phyloP scores from a whole-genome alignment of 2,797 vertebrate genomes.

The Thripadectes ignobilis region DNA sequence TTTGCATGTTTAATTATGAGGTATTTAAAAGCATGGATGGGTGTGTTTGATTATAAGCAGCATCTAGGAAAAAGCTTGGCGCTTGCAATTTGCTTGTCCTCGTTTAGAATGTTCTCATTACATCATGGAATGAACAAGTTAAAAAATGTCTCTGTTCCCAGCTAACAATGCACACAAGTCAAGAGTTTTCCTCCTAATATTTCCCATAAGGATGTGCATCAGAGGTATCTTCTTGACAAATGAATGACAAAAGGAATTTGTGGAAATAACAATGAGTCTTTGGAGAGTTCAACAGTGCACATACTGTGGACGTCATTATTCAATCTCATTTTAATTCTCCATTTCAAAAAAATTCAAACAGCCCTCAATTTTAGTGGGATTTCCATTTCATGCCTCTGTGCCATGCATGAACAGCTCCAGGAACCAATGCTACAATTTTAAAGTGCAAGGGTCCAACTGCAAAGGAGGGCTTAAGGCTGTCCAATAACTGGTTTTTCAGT shows the following conservation, averaged over 20 bases:
- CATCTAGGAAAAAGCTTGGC: conserved; percentile 23
- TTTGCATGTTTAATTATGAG: conserved; percentile 64
- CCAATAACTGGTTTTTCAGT: conserved; percentile 25
- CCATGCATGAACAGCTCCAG: not conserved
- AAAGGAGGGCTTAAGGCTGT: conserved; percentile 19
- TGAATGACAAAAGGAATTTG: not conserved
- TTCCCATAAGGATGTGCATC: not conserved
- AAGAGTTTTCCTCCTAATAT: not conserved
- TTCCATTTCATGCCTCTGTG: conserved; percentile 13
- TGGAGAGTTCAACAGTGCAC: not conserved
- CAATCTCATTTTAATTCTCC: not conserved
- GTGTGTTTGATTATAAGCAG: conserved; percentile 39
- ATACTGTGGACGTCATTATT: not conserved
- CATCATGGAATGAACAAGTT: conserved; percentile 39
- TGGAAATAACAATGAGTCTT: not conserved
- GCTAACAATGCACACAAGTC: conserved; percentile 5
- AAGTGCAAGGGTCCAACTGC: not conserved
- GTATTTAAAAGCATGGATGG: conserved; percentile 48
- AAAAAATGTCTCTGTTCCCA: conserved; percentile 32
- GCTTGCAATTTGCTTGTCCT: conserved; percentile 37
- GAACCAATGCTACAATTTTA: conserved; percentile 16
- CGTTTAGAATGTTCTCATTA: conserved; percentile 54
- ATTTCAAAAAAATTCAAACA: not conserved
- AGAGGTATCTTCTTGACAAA: not conserved
- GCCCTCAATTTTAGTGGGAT: not conserved